Percentiles rank a stretch among this genome's conserved stretches.
phyloP scores from a whole-genome alignment of 1,140 invertebrate species.

The Drosophila melanica region DNA sequence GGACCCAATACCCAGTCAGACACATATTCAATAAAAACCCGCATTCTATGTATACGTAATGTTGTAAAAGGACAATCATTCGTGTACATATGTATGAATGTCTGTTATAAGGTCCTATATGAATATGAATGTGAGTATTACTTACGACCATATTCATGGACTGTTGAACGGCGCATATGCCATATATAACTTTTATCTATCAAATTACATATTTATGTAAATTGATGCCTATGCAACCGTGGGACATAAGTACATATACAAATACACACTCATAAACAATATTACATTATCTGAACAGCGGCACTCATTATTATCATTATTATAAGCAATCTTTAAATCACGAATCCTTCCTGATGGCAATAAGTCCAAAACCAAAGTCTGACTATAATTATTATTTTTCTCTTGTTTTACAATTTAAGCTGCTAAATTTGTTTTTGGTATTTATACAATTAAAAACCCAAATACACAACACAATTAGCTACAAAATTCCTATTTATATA shows the following conservation, averaged over 20 bases:
- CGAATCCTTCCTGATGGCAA: conserved; percentile 3
- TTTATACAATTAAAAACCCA: conserved; percentile 1
- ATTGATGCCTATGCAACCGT: conserved; percentile 7
- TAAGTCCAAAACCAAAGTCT: conserved; percentile 1
- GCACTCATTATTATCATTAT: conserved; percentile 27
- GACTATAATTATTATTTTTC: not conserved
- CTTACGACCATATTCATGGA: conserved; percentile 6
- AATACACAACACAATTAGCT: conserved; percentile 9
- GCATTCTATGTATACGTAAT: not conserved
- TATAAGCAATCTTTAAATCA: conserved; percentile 5
- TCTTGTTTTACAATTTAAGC: not conserved
- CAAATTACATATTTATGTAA: conserved; percentile 13
- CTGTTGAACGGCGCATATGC: conserved; percentile 6
- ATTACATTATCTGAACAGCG: conserved; percentile 12
- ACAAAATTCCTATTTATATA: conserved; percentile 2
- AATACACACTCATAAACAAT: conserved; percentile 8
- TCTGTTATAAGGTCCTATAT: conserved; percentile 12
- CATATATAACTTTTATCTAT: conserved; percentile 1
- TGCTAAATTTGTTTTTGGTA: not conserved
- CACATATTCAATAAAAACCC: not conserved
- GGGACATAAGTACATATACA: conserved; percentile 10
- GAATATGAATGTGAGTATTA: conserved; percentile 23
- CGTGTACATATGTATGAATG: conserved; percentile 29
- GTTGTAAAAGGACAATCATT: not conserved
- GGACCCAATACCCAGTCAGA: not conserved